Evolutionary conservation across 1,140 invertebrate species (phyloP), one percentile per base, ranked within the genome.

Genomic region (Eupeodes corollae): DNA sequence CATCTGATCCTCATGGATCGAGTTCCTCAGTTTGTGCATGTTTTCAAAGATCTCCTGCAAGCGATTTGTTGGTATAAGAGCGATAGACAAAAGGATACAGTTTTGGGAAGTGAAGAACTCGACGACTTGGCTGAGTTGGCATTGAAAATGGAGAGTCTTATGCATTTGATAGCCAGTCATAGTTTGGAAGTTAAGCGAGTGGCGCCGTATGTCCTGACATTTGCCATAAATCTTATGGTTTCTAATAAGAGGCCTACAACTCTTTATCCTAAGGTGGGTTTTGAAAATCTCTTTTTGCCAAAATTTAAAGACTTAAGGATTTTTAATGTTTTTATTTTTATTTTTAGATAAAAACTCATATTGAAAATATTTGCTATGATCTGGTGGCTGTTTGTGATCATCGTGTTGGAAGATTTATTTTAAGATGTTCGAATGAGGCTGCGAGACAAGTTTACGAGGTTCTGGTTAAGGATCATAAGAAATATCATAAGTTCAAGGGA

Each of bases 401-500:
- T 46, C 65, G 64, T 12, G 49, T 60, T n/a, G 61, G 61, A 32
- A 55, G 61, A 31, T 68, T 67, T 6, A 62, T 68, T 13, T 33
- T 68, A 38, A 64, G 65, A 21, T 53, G 54, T 42, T 63, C 58
- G 42, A 65, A 54, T 42, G 64, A 65, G 31, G 65, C 65, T 1
- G 60, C 59, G n/a, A 51, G 59, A 38, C 51, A 58, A 2, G 46
- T 65, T 35, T 68, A 67, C 30, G 61, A 65, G 46, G 47, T 44
- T 2, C 33, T 65, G 34, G 44, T 60, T 14, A 67, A 63, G 51
- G 65, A 68, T 41, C 59, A 65, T 44, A 51, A 61, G 15, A 68
- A 67, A 44, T 65, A 67, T 40, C 56, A 67, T 52, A 68, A 62
- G 33, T 68, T 68, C 42, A 55, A 59, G 10, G 65, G 65, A 19